A percentile compares a stretch with the other conserved stretches of the same genome.
Conservation (phyloP, 2,113 vertebrate species). For the Tetraodon nigroviridis region DNA sequence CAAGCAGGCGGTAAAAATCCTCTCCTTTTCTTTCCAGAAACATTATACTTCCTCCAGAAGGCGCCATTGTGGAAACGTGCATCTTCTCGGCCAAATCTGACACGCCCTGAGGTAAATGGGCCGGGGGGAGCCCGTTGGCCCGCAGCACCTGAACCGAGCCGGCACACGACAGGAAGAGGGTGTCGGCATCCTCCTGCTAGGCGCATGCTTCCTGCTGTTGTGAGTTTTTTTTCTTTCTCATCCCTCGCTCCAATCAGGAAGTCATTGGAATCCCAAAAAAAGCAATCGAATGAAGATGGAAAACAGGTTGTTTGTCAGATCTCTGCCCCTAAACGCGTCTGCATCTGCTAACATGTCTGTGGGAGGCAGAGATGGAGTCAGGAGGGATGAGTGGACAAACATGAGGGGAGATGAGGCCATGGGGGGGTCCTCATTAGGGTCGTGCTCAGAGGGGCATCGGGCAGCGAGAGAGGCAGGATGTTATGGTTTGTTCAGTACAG, state of each 20-base stretch:
- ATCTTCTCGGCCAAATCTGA: constrained; percentile 49
- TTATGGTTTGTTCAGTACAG: constrained; percentile 84
- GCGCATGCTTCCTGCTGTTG: constrained; percentile 83
- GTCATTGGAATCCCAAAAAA: constrained; percentile 77
- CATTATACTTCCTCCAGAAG: constrained; percentile 61
- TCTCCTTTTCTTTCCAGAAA: constrained; percentile 55
- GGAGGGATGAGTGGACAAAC: constrained; percentile 31
- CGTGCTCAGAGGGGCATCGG: constrained; percentile 60
- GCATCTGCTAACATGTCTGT: neutral
- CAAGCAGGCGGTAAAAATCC: constrained; percentile 28
- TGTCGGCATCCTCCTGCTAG: constrained; percentile 80
- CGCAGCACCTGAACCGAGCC: constrained; percentile 83
- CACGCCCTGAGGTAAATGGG: constrained; percentile 74
- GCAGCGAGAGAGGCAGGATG: constrained; percentile 82
- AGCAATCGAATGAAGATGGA: constrained; percentile 67
- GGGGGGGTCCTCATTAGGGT: constrained; percentile 56
- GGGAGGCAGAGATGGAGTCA: constrained; percentile 29
- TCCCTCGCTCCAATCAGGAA: constrained; percentile 79
- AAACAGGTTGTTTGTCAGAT: constrained; percentile 2
- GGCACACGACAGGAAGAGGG: constrained; percentile 93
- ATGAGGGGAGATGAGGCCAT: constrained; percentile 19
- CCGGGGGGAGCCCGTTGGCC: constrained; percentile 77
- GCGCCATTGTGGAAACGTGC: constrained; percentile 38
- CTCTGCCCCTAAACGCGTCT: constrained; percentile 35
- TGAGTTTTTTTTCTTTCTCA: constrained; percentile 54